Conservation (phyloP, 2,888 invertebrate genomes). For the Calameuta filiformis region DNA sequence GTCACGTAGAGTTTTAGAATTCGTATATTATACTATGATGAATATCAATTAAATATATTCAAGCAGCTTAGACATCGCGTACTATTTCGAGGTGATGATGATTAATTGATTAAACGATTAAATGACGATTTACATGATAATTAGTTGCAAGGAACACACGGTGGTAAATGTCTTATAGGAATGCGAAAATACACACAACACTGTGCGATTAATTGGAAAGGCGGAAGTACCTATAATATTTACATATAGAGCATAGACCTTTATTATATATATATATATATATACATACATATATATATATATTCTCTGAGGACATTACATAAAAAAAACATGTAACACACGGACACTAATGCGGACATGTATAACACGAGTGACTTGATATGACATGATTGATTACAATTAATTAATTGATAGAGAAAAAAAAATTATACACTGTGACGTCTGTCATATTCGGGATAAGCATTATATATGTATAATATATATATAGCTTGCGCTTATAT, state of each 20-base stretch:
- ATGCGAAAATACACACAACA: not conserved
- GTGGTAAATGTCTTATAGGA: not conserved
- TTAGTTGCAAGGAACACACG: not conserved
- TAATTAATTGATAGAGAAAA: slow-evolving; percentile 12
- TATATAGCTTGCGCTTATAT: slow-evolving; percentile 51
- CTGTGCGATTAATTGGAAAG: not conserved
- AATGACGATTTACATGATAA: not conserved
- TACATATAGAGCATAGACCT: not conserved
- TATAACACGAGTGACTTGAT: not conserved
- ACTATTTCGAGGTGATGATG: slow-evolving; percentile 44
- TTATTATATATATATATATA: not conserved
- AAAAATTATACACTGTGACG: slow-evolving; percentile 11
- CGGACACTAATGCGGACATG: not conserved
- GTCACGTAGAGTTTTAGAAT: slow-evolving; percentile 48
- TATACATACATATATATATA: not conserved
- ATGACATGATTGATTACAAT: not conserved
- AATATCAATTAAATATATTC: slow-evolving; percentile 33
- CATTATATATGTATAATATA: slow-evolving; percentile 52
- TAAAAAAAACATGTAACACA: not conserved
- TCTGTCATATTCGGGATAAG: slow-evolving; percentile 18
- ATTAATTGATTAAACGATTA: not conserved
- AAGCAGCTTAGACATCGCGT: slow-evolving; percentile 33
- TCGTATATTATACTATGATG: slow-evolving; percentile 48
- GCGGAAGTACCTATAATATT: not conserved
- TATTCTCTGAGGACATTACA: not conserved